Conservation (phyloP, 2,113 vertebrate species). For the Anguilla rostrata region DNA sequence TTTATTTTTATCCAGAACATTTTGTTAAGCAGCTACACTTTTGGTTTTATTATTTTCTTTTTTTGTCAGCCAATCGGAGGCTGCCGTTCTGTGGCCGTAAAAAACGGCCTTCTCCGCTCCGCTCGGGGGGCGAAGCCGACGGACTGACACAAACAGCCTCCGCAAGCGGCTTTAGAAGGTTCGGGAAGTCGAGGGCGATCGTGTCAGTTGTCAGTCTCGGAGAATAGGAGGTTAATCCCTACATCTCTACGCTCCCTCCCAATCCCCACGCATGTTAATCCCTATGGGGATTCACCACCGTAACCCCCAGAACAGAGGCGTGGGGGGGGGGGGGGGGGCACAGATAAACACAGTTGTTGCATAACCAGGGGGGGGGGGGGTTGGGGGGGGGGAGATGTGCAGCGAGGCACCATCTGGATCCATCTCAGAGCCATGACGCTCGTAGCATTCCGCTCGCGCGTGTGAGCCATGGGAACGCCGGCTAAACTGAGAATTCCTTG, state of each 20-base stretch:
- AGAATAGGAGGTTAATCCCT: conserved; percentile 1
- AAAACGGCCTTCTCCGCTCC: no score
- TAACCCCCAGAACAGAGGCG: background rate
- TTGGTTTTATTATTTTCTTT: background rate
- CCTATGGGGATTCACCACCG: background rate
- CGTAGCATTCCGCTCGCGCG: background rate
- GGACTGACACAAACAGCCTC: background rate
- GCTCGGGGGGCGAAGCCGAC: no score
- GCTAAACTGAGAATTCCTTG: background rate
- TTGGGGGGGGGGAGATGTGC: background rate
- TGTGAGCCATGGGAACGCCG: background rate
- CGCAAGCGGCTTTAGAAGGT: background rate
- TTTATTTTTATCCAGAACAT: no score
- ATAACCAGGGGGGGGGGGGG: background rate
- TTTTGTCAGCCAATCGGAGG: background rate
- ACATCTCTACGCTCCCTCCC: background rate
- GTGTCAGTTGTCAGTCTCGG: background rate
- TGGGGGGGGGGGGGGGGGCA: background rate
- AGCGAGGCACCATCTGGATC: background rate
- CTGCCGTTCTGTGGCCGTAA: no score
- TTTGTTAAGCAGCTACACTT: no score
- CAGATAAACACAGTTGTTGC: background rate
- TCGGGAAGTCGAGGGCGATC: background rate
- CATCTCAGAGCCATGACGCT: background rate
- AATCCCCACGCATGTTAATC: background rate